These are phyloP conservation scores for Anisognathus igniventris DNA, from an alignment of 2,797 vertebrate genomes.

Conservation along the genomic window DNA sequence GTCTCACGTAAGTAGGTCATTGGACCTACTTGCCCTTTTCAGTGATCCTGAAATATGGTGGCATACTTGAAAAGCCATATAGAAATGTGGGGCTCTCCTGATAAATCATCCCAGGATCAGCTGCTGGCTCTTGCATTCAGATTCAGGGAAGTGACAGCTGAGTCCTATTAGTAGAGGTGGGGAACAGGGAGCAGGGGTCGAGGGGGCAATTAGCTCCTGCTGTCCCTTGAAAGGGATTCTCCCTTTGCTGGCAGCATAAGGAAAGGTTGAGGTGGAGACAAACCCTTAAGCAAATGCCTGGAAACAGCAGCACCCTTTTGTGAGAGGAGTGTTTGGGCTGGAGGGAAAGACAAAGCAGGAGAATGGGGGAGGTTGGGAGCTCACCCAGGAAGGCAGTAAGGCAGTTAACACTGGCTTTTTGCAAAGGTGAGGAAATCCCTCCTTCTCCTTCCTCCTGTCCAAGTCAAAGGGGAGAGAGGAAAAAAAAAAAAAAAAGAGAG, in stretches of 20 bases:
- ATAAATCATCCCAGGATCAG: conserved; percentile 37
- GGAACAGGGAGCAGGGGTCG: neutral
- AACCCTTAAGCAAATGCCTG: neutral
- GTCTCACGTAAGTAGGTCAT: conserved; percentile 9
- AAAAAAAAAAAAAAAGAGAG: accelerated
- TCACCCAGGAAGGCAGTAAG: neutral
- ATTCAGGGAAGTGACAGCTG: conserved; percentile 27
- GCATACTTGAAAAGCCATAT: conserved; percentile 5
- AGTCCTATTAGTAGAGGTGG: neutral
- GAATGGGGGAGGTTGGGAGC: neutral
- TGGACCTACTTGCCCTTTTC: conserved; percentile 54
- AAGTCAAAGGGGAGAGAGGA: neutral
- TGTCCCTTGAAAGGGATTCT: neutral
- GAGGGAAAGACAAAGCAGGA: neutral
- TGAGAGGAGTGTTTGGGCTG: neutral
- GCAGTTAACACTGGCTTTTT: neutral
- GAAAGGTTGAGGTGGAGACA: neutral
- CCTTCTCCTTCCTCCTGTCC: neutral
- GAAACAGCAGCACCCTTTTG: neutral
- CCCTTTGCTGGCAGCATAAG: neutral
- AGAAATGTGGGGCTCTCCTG: neutral
- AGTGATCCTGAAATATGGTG: conserved; percentile 53
- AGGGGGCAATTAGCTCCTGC: neutral
- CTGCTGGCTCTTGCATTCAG: conserved; percentile 9
- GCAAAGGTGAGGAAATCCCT: neutral